These are phyloP conservation scores for Abscondita cerata DNA, from an alignment of 2,888 invertebrate species.

Conservation along the genomic window DNA sequence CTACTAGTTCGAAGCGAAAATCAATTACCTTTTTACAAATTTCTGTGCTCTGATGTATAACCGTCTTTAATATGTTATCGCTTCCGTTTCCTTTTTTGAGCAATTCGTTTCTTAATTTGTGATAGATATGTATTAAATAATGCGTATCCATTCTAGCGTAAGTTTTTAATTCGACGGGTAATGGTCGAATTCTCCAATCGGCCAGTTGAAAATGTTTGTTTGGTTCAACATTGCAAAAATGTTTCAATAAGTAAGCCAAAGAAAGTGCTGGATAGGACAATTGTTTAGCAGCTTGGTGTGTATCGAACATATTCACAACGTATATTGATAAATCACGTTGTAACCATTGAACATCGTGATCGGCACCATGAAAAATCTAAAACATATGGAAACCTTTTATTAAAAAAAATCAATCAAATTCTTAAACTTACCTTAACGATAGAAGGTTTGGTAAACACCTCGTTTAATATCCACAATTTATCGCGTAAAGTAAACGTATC, in stretches of 20 bases:
- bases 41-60: conserved; percentile 76
- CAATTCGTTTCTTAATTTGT: conserved; percentile 77
- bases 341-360: conserved; percentile 88
- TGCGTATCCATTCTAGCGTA: conserved; percentile 97
- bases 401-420: conserved; percentile 23
- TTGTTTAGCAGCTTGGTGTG: conserved; percentile 83
- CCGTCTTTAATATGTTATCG: conserved; percentile 70
- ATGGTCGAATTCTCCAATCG: conserved; percentile 92
- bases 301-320: conserved; percentile 97
- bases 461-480: conserved; percentile 82
- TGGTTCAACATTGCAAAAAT: conserved; percentile 78
- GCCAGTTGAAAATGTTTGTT: conserved; percentile 94
- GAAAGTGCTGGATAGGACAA: conserved; percentile 76
- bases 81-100: conserved; percentile 67
- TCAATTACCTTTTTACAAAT: conserved; percentile 69
- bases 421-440: conserved; percentile 79
- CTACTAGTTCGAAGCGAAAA: conserved; percentile 27
- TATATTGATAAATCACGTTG: conserved; percentile 96
- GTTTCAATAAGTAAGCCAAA: conserved; percentile 77
- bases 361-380: conserved; percentile 91
- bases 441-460: conserved; percentile 87
- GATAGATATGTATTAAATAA: conserved; percentile 89
- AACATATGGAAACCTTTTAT: too few relatives aligned
- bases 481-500: conserved; percentile 87
- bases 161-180: conserved; percentile 77